Evolutionary conservation across 2,113 vertebrate genomes (phyloP).

Genomic region (Epinephelus moara): DNA sequence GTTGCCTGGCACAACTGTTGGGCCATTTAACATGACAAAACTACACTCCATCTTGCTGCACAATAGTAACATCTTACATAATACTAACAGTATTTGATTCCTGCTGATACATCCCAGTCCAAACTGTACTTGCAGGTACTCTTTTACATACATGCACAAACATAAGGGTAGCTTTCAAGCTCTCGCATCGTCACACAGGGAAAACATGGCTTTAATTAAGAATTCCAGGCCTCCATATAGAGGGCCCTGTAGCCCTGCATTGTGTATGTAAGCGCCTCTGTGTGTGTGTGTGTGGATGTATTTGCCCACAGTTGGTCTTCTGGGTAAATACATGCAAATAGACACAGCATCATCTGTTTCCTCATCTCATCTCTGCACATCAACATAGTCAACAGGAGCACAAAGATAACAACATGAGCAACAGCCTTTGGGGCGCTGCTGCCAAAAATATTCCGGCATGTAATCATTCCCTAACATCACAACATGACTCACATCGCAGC

Average conservation of each 20-base stretch:
- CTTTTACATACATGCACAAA: not conserved
- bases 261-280: not conserved
- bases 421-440: constrained; percentile 61
- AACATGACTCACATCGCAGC: constrained; percentile 56
- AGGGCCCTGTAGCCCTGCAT: constrained; percentile 7
- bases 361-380: constrained; percentile 42
- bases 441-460: constrained; percentile 61
- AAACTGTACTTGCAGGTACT: not conserved
- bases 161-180: not conserved
- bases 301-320: constrained; percentile 2
- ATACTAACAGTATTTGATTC: constrained; percentile 15
- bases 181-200: constrained; percentile 6
- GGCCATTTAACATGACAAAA: not conserved
- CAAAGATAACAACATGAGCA: constrained; percentile 59
- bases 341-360: constrained; percentile 31
- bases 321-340: constrained; percentile 49
- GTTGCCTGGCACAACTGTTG: not conserved
- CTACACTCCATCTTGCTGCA: not conserved
- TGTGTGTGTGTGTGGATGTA: not conserved
- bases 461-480: constrained; percentile 51
- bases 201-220: constrained; percentile 27
- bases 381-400: constrained; percentile 40
- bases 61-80: constrained; percentile 17
- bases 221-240: constrained; percentile 8
- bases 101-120: not conserved